Evolutionary conservation across 2,797 vertebrate species (phyloP).

Genomic region (Acanthurus leucopareius): DNA sequence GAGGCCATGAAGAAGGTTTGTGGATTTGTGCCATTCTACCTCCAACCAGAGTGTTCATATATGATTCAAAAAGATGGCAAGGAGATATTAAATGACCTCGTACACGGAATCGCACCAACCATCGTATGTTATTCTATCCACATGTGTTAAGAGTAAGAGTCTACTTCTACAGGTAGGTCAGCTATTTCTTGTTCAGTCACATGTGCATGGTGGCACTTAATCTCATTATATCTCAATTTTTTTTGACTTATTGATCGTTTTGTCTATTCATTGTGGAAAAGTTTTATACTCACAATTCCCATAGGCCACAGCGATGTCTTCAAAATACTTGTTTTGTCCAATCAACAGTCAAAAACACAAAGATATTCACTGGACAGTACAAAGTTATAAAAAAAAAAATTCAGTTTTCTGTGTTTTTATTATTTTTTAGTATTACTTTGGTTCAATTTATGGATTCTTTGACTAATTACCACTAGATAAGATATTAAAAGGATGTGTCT

Average conservation of each 20-base stretch:
- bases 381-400: background rate
- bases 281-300: background rate
- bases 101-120: too few species aligned
- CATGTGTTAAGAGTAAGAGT: too few species aligned
- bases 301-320: background rate
- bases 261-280: background rate
- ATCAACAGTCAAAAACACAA: background rate
- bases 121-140: too few species aligned
- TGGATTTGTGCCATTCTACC: too few species aligned
- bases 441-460: too few species aligned
- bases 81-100: too few species aligned
- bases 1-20: too few species aligned
- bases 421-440: too few species aligned
- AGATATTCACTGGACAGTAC: background rate
- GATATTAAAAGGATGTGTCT: too few species aligned
- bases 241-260: background rate
- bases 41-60: background rate
- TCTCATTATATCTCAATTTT: background rate
- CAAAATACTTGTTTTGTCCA: background rate
- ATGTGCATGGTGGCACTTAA: background rate
- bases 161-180: too few species aligned
- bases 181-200: background rate
- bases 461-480: too few species aligned
- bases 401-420: too few species aligned
- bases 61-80: background rate